These are phyloP conservation scores for Leptinotarsa undecemlineata DNA, from an alignment of 1,140 invertebrate genomes.

Conservation along the genomic window DNA sequence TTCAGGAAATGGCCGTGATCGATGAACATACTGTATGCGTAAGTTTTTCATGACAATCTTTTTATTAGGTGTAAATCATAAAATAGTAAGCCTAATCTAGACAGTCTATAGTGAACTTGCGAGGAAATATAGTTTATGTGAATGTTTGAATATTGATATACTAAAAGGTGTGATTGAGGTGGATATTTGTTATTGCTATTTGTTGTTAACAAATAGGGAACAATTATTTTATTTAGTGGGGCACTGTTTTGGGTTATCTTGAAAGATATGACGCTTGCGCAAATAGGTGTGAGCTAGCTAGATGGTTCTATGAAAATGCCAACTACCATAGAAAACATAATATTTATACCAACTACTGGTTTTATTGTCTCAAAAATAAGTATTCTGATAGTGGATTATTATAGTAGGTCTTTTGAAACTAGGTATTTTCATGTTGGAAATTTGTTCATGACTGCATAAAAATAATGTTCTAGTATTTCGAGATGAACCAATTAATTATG, in stretches of 20 bases:
- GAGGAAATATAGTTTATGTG: background rate
- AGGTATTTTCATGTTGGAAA: too few species aligned
- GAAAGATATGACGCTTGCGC: constrained; percentile 10
- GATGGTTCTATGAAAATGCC: too few species aligned
- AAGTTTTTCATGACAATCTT: constrained; percentile 43
- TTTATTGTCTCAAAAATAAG: too few species aligned
- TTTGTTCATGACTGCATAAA: too few species aligned
- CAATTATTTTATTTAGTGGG: constrained; percentile 15
- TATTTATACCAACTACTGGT: too few species aligned
- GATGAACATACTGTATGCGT: constrained; percentile 50
- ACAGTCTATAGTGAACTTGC: background rate
- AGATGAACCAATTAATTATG: too few species aligned
- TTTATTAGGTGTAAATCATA: constrained; percentile 4
- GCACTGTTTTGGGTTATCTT: constrained; percentile 24
- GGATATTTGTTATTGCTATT: background rate
- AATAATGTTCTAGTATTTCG: too few species aligned
- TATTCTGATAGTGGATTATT: too few species aligned
- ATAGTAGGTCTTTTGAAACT: too few species aligned
- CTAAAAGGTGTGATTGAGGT: background rate
- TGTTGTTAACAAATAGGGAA: background rate
- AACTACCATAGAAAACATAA: too few species aligned
- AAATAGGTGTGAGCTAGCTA: too few species aligned
- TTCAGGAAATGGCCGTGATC: constrained; percentile 51
- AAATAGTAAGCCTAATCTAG: background rate
- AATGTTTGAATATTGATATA: background rate